These are phyloP conservation scores for Xenopus borealis DNA, from an alignment of 2,113 vertebrate genomes.

Conservation along the genomic window DNA sequence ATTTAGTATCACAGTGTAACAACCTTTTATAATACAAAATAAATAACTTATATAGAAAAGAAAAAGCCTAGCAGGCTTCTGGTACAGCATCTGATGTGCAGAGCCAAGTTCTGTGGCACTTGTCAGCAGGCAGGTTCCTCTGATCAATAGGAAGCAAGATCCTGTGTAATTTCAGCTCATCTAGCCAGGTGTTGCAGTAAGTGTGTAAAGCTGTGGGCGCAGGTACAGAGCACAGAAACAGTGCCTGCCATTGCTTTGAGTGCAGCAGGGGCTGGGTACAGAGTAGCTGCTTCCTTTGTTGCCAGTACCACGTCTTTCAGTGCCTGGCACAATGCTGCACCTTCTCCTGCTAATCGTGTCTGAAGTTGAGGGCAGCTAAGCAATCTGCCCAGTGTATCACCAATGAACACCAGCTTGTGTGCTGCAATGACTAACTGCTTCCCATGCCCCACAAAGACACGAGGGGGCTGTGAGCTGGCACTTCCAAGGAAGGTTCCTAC, in stretches of 20 bases:
- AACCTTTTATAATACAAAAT: neutral
- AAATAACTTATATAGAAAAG: neutral
- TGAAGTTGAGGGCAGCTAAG: constrained; percentile 74
- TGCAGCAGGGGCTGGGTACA: constrained; percentile 78
- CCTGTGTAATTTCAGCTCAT: constrained; percentile 31
- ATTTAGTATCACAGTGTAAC: neutral
- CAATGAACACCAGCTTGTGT: constrained; percentile 86
- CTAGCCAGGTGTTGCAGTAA: constrained; percentile 64
- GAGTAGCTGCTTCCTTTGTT: constrained; percentile 81
- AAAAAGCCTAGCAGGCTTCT: neutral
- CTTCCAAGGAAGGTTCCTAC: constrained; percentile 78
- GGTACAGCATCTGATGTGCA: neutral
- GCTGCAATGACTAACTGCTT: constrained; percentile 84
- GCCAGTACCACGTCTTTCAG: constrained; percentile 79
- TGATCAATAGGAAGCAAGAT: neutral
- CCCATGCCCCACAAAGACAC: constrained; percentile 79
- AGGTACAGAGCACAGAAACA: constrained; percentile 78
- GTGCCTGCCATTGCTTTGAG: constrained; percentile 79
- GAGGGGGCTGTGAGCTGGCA: constrained; percentile 75
- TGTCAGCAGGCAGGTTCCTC: neutral
- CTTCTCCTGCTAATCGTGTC: constrained; percentile 75
- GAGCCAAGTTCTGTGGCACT: neutral
- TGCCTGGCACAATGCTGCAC: constrained; percentile 76
- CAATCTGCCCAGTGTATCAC: constrained; percentile 82
- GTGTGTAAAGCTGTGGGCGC: constrained; percentile 78